Conservation (phyloP, 2,888 invertebrate species). For the Anarsia innoxiella region DNA sequence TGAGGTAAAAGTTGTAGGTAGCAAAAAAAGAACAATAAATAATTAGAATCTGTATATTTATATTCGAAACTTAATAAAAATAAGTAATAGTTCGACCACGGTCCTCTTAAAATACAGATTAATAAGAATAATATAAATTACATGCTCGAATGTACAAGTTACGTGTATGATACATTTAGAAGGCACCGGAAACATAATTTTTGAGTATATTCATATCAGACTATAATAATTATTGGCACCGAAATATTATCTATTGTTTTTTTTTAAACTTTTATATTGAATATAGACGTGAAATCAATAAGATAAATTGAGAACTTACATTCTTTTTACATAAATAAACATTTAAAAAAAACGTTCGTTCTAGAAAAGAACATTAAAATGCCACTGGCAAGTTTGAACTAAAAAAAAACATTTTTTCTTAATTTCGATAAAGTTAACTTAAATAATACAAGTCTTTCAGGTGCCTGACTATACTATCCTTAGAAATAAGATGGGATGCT, state of each 20-base stretch:
- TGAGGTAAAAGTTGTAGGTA: too few relatives aligned
- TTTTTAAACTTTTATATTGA: too few relatives aligned
- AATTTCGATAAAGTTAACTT: slow-evolving; percentile 1
- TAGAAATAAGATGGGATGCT: slow-evolving; percentile 12
- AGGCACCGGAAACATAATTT: slow-evolving; percentile 50
- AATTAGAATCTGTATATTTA: slow-evolving; percentile 32
- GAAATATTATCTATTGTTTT: slow-evolving; percentile 15
- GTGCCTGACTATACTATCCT: slow-evolving; percentile 38
- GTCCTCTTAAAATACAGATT: not conserved
- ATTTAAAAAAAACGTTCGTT: too few relatives aligned
- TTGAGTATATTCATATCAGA: slow-evolving; percentile 46
- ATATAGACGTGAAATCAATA: too few relatives aligned
- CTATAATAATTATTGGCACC: slow-evolving; percentile 28
- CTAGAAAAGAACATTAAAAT: too few relatives aligned
- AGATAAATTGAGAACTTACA: too few relatives aligned
- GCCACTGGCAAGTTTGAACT: not conserved
- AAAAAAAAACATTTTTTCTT: not conserved
- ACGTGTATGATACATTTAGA: slow-evolving; percentile 44
- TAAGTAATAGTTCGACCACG: slow-evolving; percentile 8
- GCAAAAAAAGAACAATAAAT: slow-evolving; percentile 23
- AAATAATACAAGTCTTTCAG: slow-evolving; percentile 29
- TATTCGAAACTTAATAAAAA: slow-evolving; percentile 35
- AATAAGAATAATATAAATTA: slow-evolving; percentile 9
- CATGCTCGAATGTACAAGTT: slow-evolving; percentile 9
- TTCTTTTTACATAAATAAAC: too few relatives aligned